Conservation (phyloP, 2,888 invertebrate species). For the Lacanobia oleracea region DNA sequence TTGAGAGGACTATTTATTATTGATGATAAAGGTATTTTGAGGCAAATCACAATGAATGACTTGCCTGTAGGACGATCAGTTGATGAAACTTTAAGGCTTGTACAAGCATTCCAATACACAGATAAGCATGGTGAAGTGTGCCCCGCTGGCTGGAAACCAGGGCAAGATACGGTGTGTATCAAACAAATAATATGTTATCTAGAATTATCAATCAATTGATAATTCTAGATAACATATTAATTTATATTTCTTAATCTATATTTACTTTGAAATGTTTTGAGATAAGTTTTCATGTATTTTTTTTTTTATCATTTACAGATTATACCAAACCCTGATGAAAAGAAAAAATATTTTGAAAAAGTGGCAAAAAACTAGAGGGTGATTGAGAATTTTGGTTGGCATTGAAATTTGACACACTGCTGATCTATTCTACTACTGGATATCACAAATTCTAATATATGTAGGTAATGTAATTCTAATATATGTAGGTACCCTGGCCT, state of each 20-base stretch:
- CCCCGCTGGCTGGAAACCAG: constrained; percentile 98
- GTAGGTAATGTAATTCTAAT: neutral
- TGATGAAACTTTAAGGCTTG: constrained; percentile 97
- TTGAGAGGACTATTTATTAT: constrained; percentile 98
- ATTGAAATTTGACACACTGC: constrained; percentile 2
- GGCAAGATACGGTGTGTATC: constrained; percentile 95
- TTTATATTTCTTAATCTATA: constrained; percentile 29
- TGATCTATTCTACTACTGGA: neutral
- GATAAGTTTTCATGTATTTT: constrained; percentile 32
- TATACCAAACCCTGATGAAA: constrained; percentile 95
- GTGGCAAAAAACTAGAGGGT: constrained; percentile 86
- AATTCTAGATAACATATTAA: constrained; percentile 47
- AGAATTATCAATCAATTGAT: no score
- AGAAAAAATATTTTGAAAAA: constrained; percentile 95
- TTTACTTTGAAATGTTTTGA: constrained; percentile 5
- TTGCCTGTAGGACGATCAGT: constrained; percentile 98
- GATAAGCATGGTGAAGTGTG: constrained; percentile 98
- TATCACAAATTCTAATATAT: neutral
- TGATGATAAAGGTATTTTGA: constrained; percentile 95
- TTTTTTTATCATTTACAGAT: constrained; percentile 91
- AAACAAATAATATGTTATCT: no score
- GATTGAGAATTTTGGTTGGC: neutral
- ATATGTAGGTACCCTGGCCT: neutral
- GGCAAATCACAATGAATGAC: constrained; percentile 99
- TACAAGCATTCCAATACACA: constrained; percentile 98